A percentile compares a stretch with the other conserved stretches of the same genome.
Conservation (phyloP, 2,113 vertebrate genomes). For the Labeo catla region DNA sequence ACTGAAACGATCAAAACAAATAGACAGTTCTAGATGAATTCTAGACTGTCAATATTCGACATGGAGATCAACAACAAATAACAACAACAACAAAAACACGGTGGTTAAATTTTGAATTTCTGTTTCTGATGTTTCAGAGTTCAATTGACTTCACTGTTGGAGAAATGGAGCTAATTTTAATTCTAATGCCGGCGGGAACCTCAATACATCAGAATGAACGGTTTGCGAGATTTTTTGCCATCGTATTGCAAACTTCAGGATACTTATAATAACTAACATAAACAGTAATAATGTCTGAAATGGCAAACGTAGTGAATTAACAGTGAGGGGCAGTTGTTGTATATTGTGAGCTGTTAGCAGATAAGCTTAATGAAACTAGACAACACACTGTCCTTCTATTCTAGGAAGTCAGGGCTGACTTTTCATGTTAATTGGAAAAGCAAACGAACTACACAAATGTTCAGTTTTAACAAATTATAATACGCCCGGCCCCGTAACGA, state of each 20-base stretch:
- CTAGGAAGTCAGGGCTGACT: neutral
- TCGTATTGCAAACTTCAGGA: constrained; percentile 10
- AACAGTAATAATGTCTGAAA: neutral
- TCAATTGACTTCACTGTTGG: neutral
- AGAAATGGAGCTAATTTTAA: neutral
- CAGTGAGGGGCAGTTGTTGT: neutral
- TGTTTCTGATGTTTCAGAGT: neutral
- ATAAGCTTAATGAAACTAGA: constrained; percentile 4
- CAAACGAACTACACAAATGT: neutral
- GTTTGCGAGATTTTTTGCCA: neutral
- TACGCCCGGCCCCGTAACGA: constrained; percentile 4
- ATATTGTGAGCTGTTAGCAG: constrained; percentile 27
- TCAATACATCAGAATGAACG: too few species aligned
- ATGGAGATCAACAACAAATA: neutral
- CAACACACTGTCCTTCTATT: constrained; percentile 5
- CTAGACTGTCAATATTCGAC: neutral
- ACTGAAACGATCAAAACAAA: neutral
- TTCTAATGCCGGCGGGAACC: neutral
- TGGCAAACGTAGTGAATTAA: neutral
- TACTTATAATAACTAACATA: neutral
- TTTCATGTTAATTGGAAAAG: neutral
- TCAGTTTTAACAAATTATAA: constrained; percentile 9
- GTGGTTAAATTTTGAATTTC: neutral
- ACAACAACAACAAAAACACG: too few species aligned
- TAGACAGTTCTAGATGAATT: neutral